Conservation (phyloP, 2,113 vertebrate genomes). For the Excalfactoria chinensis region DNA sequence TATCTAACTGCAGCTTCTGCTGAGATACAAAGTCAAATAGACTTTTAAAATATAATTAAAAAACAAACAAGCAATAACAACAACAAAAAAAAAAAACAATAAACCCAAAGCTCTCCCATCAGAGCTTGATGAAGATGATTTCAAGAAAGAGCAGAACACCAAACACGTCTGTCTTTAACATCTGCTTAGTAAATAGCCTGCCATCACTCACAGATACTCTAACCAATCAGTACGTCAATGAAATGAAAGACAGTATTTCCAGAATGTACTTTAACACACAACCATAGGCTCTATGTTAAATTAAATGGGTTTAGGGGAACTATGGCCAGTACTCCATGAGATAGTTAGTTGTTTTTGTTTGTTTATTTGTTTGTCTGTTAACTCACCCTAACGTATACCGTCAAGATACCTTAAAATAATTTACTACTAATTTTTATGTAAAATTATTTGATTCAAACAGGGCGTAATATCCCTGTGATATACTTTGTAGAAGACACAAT, state of each 20-base stretch:
- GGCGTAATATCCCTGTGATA: not conserved
- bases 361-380: not conserved
- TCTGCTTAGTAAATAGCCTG: not conserved
- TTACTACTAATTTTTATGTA: not conserved
- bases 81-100: too few species aligned
- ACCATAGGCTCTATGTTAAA: not conserved
- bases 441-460: not conserved
- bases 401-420: constrained; percentile 39
- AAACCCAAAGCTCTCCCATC: too few species aligned
- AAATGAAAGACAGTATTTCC: constrained; percentile 42
- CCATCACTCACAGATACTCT: not conserved
- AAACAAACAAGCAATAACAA: too few species aligned
- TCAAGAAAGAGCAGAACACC: not conserved
- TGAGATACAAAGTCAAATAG: not conserved
- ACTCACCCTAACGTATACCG: not conserved
- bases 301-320: constrained; percentile 11
- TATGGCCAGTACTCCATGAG: constrained; percentile 34
- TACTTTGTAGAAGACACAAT: not conserved
- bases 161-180: constrained; percentile 22
- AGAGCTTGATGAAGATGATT: not conserved
- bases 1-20: not conserved
- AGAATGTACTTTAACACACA: constrained; percentile 12
- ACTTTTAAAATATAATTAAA: not conserved
- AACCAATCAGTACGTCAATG: constrained; percentile 22
- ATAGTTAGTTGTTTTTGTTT: not conserved